These are phyloP conservation scores for Drosophila suzukii DNA, from an alignment of 1,140 invertebrate species.

Conservation along the genomic window DNA sequence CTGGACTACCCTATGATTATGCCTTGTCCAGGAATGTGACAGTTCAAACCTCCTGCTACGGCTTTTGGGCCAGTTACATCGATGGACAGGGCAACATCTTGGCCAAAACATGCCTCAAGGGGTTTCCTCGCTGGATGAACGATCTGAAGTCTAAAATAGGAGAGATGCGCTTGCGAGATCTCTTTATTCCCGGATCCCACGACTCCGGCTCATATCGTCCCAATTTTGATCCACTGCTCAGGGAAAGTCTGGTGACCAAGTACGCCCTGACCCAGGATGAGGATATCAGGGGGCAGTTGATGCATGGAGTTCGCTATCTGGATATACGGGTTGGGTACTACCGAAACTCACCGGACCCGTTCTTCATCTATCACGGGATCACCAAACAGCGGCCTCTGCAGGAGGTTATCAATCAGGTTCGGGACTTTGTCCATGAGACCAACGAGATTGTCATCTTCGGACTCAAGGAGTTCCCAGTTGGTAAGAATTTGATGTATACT, in stretches of 20 bases:
- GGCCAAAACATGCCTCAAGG: slow-evolving; percentile 85
- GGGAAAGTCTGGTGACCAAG: slow-evolving; percentile 84
- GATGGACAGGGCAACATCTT: slow-evolving; percentile 62
- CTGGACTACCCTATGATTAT: slow-evolving; percentile 75
- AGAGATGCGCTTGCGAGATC: slow-evolving; percentile 84
- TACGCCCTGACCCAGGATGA: slow-evolving; percentile 87
- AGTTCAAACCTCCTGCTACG: slow-evolving; percentile 63
- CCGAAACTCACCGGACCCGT: slow-evolving; percentile 76
- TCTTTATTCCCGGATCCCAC: slow-evolving; percentile 88
- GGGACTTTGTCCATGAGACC: slow-evolving; percentile 86
- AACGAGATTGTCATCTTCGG: slow-evolving; percentile 88
- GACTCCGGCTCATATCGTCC: slow-evolving; percentile 87
- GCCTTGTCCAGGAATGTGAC: slow-evolving; percentile 62
- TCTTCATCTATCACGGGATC: slow-evolving; percentile 87
- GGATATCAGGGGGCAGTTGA: slow-evolving; percentile 86
- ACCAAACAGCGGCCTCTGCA: slow-evolving; percentile 85
- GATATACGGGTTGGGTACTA: slow-evolving; percentile 87
- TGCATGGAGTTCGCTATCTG: slow-evolving; percentile 87
- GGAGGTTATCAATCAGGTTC: slow-evolving; percentile 85
- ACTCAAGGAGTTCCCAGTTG: slow-evolving; percentile 87
- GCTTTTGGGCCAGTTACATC: slow-evolving; percentile 81
- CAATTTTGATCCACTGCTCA: slow-evolving; percentile 74
- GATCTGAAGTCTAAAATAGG: slow-evolving; percentile 84
- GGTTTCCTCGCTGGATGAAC: slow-evolving; percentile 87
- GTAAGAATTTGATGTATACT: slow-evolving; percentile 64